Evolutionary conservation across 2,888 invertebrate species (phyloP), one percentile per base, ranked within the genome.

Genomic region (Ormyrus rosae): DNA sequence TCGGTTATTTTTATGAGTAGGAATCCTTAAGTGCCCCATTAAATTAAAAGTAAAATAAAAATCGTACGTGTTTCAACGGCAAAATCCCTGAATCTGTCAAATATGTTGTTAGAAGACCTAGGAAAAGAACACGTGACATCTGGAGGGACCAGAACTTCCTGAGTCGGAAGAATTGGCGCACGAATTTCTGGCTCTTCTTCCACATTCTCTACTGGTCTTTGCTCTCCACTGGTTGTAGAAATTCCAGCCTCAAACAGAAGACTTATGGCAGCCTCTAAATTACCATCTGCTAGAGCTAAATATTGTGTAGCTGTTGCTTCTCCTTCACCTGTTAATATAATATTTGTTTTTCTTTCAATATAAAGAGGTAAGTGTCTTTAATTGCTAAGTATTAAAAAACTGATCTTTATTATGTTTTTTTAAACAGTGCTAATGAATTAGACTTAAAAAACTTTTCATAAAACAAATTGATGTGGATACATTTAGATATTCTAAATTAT

Each of bases 1-100:
- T 65, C 0, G 6, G 4, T 19, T 51, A 19, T 65, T 46, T 56
- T n/a, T 60, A 60, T 0, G 60, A 8, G 34, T 60, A 60, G 8
- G 34, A 11, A 63, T 48, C 7, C 10, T 19, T 19, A 19, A 19
- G 1, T 60, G 19, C 34, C 13, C 46, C 46, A 3, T 56, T 56
- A 4, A 46, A 60, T 50, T 13, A 48, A 50, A 48, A 65, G 50
- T 48, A 4, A 51, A 58, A 69, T 48, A 4, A 67, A 13, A n/a
- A 10, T 45, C 86, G 85, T 78, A 90, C 90, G 86, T 19, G 89
- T 90, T 84, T 90, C 90, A n/a, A 90, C 89, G 0, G 89, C 88
- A 83, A 90, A 90, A 81, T 90, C 90, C 72, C 90, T 85, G 78
- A 90, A 90, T 86, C 88, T 87, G 77, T 90, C 90, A 71, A 89